phyloP scores from a whole-genome alignment of 2,888 invertebrate species.

The Rhopalosiphum nymphaeae region DNA sequence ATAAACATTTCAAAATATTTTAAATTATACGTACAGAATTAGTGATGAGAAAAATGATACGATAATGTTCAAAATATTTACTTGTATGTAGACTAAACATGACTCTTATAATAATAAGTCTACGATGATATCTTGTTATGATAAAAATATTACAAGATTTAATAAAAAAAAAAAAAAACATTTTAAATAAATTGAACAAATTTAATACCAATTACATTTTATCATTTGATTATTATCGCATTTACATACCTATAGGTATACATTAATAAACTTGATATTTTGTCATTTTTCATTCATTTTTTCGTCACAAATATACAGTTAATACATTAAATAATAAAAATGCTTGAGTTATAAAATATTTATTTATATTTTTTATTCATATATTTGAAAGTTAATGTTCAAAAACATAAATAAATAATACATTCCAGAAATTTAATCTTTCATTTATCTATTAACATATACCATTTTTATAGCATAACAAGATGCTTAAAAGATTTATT shows the following conservation, averaged over 20 bases:
- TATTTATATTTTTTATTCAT: neutral
- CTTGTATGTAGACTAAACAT: neutral
- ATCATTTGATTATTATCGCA: neutral
- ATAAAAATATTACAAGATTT: neutral
- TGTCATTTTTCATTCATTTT: neutral
- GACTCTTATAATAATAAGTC: neutral
- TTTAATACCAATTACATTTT: constrained; percentile 10
- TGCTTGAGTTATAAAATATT: neutral
- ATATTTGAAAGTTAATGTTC: neutral
- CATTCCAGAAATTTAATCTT: neutral
- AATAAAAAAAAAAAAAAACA: neutral
- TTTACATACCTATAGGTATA: neutral
- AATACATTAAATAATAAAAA: neutral
- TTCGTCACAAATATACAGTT: neutral
- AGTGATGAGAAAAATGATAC: neutral
- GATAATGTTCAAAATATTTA: neutral
- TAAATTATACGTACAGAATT: neutral
- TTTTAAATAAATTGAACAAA: neutral
- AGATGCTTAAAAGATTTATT: constrained; percentile 26
- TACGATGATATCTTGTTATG: neutral
- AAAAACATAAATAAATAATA: constrained; percentile 33
- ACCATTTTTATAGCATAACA: constrained; percentile 14
- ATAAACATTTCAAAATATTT: constrained; percentile 15
- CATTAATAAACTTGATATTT: neutral
- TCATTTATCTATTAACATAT: constrained; percentile 20